phyloP scores from a whole-genome alignment of 2,888 invertebrate species.

The Siphonodentalium dalli region DNA sequence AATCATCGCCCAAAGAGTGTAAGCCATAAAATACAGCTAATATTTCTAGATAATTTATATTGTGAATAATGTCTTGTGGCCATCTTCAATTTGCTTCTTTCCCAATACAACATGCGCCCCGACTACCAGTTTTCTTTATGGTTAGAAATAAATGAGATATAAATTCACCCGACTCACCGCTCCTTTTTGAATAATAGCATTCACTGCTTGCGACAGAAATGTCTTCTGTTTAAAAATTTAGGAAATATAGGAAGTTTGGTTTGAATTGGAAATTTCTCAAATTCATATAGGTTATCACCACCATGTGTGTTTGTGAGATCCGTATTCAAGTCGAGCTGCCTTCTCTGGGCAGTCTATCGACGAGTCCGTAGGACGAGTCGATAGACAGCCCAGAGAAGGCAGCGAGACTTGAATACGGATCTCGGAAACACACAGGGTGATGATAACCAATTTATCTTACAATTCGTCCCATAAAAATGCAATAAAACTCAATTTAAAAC shows the following conservation, averaged over 20 bases:
- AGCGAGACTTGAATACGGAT: no score
- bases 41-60: constrained; percentile 16
- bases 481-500: no score
- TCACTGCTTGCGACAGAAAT: no score
- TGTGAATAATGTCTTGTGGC: neutral
- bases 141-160: neutral
- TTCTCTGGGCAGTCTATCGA: no score
- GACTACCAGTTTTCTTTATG: constrained; percentile 1
- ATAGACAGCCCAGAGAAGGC: no score
- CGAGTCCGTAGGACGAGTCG: no score
- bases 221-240: neutral
- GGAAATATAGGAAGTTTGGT: neutral
- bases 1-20: neutral
- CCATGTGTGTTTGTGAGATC: no score
- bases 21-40: constrained; percentile 5
- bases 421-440: no score
- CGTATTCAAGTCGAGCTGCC: no score
- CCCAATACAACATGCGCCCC: constrained; percentile 2
- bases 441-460: no score
- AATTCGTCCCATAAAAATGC: no score
- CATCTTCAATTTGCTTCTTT: neutral
- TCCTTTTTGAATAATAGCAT: neutral
- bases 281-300: no score
- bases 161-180: neutral
- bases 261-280: neutral